Base-by-base conservation (phyloP, 53 echinoderm and acorn worm species). In the Holothuria leucospilota region DNA sequence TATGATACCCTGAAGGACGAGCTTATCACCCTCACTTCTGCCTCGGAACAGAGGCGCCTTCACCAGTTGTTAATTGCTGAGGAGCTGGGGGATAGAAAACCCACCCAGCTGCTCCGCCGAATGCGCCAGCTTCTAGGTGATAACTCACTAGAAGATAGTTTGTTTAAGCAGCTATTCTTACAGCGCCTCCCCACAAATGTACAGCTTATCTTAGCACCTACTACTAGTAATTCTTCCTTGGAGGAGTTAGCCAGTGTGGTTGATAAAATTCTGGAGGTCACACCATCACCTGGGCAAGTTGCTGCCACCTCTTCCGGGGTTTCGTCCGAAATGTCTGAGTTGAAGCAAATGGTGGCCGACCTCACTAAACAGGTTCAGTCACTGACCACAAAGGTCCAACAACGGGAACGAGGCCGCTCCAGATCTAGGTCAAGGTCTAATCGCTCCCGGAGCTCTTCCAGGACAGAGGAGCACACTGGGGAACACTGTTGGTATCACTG, bases 401-500 rank as follows among this genome's bases (percentile, higher is more conserved):
- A 62, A 74, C 51, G 24, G 40, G 21, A 84, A 46, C 23, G 77
- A 25, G 20, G 46, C 60, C 40, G 71, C 70, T 29, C 62, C 38
- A 60, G 51, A 30, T 28, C 53, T 38, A 11, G 60, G 20, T 24
- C 65, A 27, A n/a, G 72, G 14, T 23, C 53, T 60, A 41, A 86
- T 64, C 52, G 80, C n/a, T 52, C 60, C 60, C 53, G 59, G 4
- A 26, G 25, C 27, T 26, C 26, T 12, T 79, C 80, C 26, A 56
- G 56, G 34, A 27, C 24, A 15, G 52, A 51, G 53, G 7, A 24
- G 25, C 28, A 52, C 25, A 21, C 68, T 0, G 61, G 60, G 0
- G 38, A 86, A 39, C 20, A 34, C 66, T 90, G 87, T 52, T 90
- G 91, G 84, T 91, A 91, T 51, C 91, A 87, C 56, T 71, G 61